Evolutionary conservation across 2,797 vertebrate species (phyloP), one percentile per base, ranked within the genome.

Genomic region (Astyanax mexicanus): DNA sequence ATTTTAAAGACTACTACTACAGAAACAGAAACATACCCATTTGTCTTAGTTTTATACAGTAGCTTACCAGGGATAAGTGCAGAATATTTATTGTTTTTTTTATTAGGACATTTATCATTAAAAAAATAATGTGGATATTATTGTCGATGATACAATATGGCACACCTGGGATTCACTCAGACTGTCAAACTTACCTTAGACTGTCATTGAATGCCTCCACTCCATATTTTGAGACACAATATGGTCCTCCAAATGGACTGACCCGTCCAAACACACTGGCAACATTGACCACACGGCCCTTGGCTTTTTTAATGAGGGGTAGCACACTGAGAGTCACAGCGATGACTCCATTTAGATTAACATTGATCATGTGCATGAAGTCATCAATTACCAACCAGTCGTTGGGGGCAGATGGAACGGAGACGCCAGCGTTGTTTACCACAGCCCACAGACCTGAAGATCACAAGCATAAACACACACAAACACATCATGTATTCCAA

Each of bases 171-270:
- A n/a, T 7, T n/a, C 17, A 17, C 3, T n/a, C n/a, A n/a, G n/a
- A n/a, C n/a, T n/a, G n/a, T n/a, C n/a, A n/a, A n/a, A 13, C 27
- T 70, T 64, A 89, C 88, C 88, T 79, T 2, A 89, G 84, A 45
- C 79, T 84, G 70, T 89, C 86, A 54, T 85, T 89, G 77, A 89
- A 89, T 9, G 83, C 83, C 57, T 89, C 88, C 27, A 89, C 85
- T 60, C 84, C 88, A 58, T 80, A 85, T 61, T 89, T 89, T 3
- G 86, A 82, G 52, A 86, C 69, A 29, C 76, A 85, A 74, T 88
- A 89, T 3, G 86, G 80, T 40, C 83, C 86, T 23, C 84, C 77
- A 42, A 64, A 0, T 1, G 78, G 51, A 42, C 81, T 77, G 8
- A 89, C 66, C 57, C 88, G 80, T 44, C 88, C 87, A 38, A 80